These are phyloP conservation scores for Heliornis fulica DNA, from an alignment of 2,113 vertebrate species.

Conservation along the genomic window DNA sequence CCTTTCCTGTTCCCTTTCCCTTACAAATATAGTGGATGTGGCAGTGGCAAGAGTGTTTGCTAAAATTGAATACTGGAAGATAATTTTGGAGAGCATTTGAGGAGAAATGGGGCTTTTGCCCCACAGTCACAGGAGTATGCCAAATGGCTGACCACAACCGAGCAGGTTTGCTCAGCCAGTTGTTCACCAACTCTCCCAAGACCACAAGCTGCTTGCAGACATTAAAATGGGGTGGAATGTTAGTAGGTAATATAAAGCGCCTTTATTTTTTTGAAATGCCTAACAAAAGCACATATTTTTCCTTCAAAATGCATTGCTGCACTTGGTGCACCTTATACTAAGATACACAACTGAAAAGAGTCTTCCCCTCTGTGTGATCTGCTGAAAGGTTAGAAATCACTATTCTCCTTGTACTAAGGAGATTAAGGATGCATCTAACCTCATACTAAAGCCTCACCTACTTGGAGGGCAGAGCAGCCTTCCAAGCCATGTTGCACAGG, in stretches of 20 bases:
- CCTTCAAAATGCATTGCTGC: not conserved
- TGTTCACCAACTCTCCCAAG: not conserved
- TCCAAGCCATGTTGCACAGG: accelerated
- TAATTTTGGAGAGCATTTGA: not conserved
- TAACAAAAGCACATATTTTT: not conserved
- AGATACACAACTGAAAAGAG: not conserved
- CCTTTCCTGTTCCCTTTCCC: not conserved
- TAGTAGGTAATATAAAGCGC: not conserved
- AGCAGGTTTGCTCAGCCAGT: not conserved
- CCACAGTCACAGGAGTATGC: accelerated
- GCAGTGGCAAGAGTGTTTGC: not conserved
- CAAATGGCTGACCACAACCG: not conserved
- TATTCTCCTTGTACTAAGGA: not conserved
- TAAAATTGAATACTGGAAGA: not conserved
- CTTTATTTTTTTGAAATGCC: not conserved
- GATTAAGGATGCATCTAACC: too few relatives aligned
- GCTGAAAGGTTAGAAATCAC: not conserved
- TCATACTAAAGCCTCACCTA: not conserved
- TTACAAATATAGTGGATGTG: not conserved
- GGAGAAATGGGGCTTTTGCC: not conserved
- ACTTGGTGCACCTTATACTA: not conserved
- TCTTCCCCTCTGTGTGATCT: not conserved
- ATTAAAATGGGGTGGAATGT: not conserved
- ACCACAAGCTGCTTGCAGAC: not conserved
- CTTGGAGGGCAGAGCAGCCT: not conserved